These are phyloP conservation scores for Agraylea sexmaculata DNA, from an alignment of 1,140 invertebrate genomes.

Conservation along the genomic window DNA sequence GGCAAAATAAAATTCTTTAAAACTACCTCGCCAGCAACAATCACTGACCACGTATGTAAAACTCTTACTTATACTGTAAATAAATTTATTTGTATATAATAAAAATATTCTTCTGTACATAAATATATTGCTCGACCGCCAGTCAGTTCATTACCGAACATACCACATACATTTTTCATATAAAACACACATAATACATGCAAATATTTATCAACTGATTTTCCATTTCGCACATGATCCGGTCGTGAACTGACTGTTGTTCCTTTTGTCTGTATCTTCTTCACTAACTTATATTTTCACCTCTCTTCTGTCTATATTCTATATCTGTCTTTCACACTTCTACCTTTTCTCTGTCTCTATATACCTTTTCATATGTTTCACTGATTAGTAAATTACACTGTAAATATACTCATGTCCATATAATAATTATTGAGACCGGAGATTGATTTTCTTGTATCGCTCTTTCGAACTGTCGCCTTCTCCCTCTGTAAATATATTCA, in stretches of 20 bases:
- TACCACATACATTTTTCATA: conserved; percentile 7
- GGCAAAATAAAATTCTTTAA: conserved; percentile 18
- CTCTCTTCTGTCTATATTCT: conserved; percentile 35
- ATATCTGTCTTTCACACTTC: conserved; percentile 6
- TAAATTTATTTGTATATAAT: neutral
- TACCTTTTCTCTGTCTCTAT: conserved; percentile 36
- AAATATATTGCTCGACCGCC: no score
- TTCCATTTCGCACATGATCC: no score
- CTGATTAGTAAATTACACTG: no score
- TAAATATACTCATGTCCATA: no score
- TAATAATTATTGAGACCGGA: no score
- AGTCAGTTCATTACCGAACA: conserved; percentile 21
- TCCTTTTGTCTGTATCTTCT: conserved; percentile 35
- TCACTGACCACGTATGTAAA: no score
- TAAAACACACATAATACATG: conserved; percentile 7
- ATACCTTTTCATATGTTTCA: conserved; percentile 33
- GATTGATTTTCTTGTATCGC: conserved; percentile 9
- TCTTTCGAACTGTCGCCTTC: conserved; percentile 22
- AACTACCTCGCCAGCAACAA: conserved; percentile 24
- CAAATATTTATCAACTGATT: no score
- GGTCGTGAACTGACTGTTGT: no score
- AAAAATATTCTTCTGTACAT: conserved; percentile 14
- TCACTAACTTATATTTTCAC: conserved; percentile 34
- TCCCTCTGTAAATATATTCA: conserved; percentile 7
- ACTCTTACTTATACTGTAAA: neutral